These are phyloP conservation scores for Brachionus angularis DNA, from an alignment of 1,140 invertebrate species.

Conservation along the genomic window DNA sequence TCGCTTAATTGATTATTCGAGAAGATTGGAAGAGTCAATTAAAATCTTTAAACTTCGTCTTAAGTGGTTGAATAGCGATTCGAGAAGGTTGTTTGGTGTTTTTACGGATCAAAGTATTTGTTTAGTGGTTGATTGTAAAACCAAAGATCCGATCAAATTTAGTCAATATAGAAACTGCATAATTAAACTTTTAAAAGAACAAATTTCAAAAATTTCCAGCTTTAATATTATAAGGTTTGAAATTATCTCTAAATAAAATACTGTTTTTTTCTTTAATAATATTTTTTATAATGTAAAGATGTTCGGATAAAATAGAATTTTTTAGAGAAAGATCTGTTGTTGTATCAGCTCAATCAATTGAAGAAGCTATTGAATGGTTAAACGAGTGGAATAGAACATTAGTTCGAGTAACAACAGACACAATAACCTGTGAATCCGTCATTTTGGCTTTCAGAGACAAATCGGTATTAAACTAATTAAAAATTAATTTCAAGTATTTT, in stretches of 20 bases:
- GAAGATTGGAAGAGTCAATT: conserved; percentile 51
- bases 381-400: conserved; percentile 47
- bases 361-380: conserved; percentile 55
- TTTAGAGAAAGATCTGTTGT: conserved; percentile 52
- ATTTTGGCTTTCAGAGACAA: conserved; percentile 51
- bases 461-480: conserved; percentile 48
- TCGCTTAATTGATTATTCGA: conserved; percentile 51
- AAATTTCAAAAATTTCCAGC: conserved; percentile 52
- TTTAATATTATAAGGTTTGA: conserved; percentile 57
- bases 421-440: conserved; percentile 53
- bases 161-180: conserved; percentile 54
- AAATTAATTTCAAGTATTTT: not conserved
- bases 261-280: not conserved
- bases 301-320: conserved; percentile 51
- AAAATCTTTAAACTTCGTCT: conserved; percentile 52
- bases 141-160: conserved; percentile 54
- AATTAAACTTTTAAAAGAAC: conserved; percentile 54
- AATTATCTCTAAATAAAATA: not conserved
- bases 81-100: conserved; percentile 56
- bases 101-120: conserved; percentile 53
- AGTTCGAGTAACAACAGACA: conserved; percentile 48
- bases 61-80: conserved; percentile 57
- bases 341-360: conserved; percentile 53
- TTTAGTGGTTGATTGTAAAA: conserved; percentile 55
- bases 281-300: conserved; percentile 46